Evolutionary conservation across 2,888 invertebrate genomes (phyloP), one percentile per base, ranked within the genome.

Genomic region (Plemyria rubiginata): DNA sequence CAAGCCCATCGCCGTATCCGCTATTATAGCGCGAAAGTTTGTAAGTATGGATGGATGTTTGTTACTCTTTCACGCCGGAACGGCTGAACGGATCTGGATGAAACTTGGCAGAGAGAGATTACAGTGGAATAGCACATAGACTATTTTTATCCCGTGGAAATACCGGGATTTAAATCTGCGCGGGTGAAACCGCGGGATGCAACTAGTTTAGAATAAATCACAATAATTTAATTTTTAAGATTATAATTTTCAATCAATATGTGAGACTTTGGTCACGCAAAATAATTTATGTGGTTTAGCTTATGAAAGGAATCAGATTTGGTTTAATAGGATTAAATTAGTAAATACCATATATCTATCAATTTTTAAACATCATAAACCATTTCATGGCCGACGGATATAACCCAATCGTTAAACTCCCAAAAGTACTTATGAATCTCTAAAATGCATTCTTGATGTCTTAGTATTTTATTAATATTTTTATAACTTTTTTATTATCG

Each of bases 321-420:
- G 54, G 54, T 66, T 65, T 67, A 67, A 65, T 67, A 60, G 60
- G 65, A 65, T 65, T 68, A 68, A 64, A 65, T 66, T 62, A 56
- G 59, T 66, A 67, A 68, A 70, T 67, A 70, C 56, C 63, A 55
- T 67, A 62, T 61, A 70, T 68, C 64, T 38, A 62, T 67, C 63
- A 62, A 65, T 53, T 62, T 62, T 54, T 60, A 68, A 62, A 54
- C 49, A 54, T 56, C 66, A 58, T 70, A 64, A 70, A 70, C 45
- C 56, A 54, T 63, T 68, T 70, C 62, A 70, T 63, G 49, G 45
- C 65, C 59, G 36, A 59, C 65, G 57, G 57, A 51, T 60, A 54
- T 32, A 13, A 22, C 32, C 49, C 32, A 48, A 56, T 59, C 65
- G 52, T 68, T 61, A 70, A 68, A 68, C 41, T 45, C 60, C 56